These are phyloP conservation scores for Mesodorylaimus sp. DNA, from an alignment of 2,888 invertebrate genomes.

Conservation along the genomic window DNA sequence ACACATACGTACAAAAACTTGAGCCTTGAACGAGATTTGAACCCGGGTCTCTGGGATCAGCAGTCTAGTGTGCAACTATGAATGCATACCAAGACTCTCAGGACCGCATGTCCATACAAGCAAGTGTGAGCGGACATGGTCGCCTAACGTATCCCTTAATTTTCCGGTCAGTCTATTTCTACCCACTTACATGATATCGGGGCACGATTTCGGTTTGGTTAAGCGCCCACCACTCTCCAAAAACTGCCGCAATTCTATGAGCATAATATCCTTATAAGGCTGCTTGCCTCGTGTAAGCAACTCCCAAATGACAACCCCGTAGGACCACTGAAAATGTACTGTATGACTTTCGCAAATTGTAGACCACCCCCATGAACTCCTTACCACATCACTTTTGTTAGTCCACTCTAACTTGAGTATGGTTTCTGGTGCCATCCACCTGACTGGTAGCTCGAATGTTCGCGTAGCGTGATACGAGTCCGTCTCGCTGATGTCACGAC, in stretches of 20 bases:
- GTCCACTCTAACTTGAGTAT: constrained; percentile 31
- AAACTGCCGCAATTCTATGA: constrained; percentile 35
- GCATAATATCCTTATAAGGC: constrained; percentile 37
- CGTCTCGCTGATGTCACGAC: constrained; percentile 38
- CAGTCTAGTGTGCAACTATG: no score
- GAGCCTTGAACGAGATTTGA: no score
- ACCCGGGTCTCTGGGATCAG: no score
- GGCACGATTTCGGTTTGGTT: constrained; percentile 36
- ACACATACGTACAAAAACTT: no score
- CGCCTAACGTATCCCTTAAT: no score
- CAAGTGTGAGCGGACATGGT: no score
- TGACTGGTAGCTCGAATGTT: constrained; percentile 33
- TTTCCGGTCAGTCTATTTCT: no score
- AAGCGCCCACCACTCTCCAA: constrained; percentile 34
- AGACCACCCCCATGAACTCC: no score
- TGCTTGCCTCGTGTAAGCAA: constrained; percentile 35
- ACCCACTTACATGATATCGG: constrained; percentile 32
- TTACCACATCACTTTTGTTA: constrained; percentile 36
- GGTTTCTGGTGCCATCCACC: constrained; percentile 39
- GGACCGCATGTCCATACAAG: no score
- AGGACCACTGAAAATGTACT: constrained; percentile 38
- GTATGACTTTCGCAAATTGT: no score
- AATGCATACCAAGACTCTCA: no score
- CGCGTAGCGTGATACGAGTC: constrained; percentile 35
- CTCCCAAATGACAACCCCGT: constrained; percentile 37